These are phyloP conservation scores for Cirrhinus molitorella DNA, from an alignment of 2,797 vertebrate species.

Conservation along the genomic window DNA sequence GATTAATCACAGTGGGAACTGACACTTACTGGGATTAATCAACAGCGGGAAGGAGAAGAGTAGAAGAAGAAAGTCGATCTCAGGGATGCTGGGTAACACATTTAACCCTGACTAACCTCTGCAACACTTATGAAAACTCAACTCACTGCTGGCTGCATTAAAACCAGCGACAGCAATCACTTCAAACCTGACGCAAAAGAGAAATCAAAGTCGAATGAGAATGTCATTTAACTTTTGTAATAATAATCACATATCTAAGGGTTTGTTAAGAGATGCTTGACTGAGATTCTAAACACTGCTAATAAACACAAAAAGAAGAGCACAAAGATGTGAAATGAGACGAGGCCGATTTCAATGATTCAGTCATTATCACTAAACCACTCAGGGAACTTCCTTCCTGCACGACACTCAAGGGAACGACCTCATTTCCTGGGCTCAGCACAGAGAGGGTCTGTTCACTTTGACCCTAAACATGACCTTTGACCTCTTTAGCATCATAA, in stretches of 20 bases:
- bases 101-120: neutral
- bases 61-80: neutral
- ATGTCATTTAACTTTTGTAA: neutral
- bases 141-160: neutral
- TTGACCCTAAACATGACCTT: neutral
- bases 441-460: conserved; percentile 9
- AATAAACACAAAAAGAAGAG: neutral
- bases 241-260: neutral
- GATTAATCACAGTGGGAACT: neutral
- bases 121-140: neutral
- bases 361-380: conserved; percentile 22
- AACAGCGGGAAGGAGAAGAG: neutral
- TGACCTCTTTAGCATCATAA: conserved; percentile 1
- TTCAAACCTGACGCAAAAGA: neutral
- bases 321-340: neutral
- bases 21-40: neutral
- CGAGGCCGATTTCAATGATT: neutral
- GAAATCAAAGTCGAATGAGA: no score
- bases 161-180: neutral
- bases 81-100: neutral
- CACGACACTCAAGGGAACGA: conserved; percentile 31
- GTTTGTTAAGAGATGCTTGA: neutral
- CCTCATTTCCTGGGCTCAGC: conserved; percentile 1
- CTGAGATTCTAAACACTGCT: neutral
- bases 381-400: conserved; percentile 42